Percentiles rank a stretch among this genome's conserved stretches.
Evolutionary conservation across 2,888 invertebrate species (phyloP).

Genomic region (Thymelicus lineola): DNA sequence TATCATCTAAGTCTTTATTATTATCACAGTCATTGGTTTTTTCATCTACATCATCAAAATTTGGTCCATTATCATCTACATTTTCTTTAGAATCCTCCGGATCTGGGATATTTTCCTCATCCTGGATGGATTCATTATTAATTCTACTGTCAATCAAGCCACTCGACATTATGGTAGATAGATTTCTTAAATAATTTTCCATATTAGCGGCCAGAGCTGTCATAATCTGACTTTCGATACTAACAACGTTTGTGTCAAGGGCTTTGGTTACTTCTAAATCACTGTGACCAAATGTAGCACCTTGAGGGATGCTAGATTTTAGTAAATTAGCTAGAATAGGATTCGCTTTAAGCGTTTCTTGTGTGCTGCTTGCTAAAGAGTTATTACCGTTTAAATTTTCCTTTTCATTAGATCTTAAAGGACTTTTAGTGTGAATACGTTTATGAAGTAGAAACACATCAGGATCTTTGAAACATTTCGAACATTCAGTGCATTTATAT

Average conservation of each 20-base stretch:
- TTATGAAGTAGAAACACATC: slow-evolving; percentile 72
- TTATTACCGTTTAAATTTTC: slow-evolving; percentile 60
- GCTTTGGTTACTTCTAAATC: slow-evolving; percentile 46
- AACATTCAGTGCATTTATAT: slow-evolving; percentile 68
- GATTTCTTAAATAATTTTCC: slow-evolving; percentile 66
- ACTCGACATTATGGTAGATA: slow-evolving; percentile 51
- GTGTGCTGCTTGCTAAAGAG: slow-evolving; percentile 40
- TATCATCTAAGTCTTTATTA: slow-evolving; percentile 52
- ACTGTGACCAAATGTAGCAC: slow-evolving; percentile 43
- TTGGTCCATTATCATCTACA: slow-evolving; percentile 35
- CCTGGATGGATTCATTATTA: slow-evolving; percentile 6
- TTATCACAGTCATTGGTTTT: slow-evolving; percentile 46
- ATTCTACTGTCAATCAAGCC: slow-evolving; percentile 32
- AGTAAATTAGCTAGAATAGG: slow-evolving; percentile 74
- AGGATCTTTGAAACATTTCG: slow-evolving; percentile 78
- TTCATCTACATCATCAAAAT: slow-evolving; percentile 31
- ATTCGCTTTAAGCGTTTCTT: slow-evolving; percentile 67
- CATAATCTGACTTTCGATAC: slow-evolving; percentile 67
- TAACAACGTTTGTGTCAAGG: slow-evolving; percentile 54
- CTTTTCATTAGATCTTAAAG: slow-evolving; percentile 50
- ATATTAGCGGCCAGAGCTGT: slow-evolving; percentile 65
- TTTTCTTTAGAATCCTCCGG: slow-evolving; percentile 22
- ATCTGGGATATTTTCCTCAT: slow-evolving; percentile 46
- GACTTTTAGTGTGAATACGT: slow-evolving; percentile 55
- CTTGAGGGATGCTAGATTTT: slow-evolving; percentile 48